These are phyloP conservation scores for Deroplatys truncata DNA, from an alignment of 2,888 invertebrate species.

Conservation along the genomic window DNA sequence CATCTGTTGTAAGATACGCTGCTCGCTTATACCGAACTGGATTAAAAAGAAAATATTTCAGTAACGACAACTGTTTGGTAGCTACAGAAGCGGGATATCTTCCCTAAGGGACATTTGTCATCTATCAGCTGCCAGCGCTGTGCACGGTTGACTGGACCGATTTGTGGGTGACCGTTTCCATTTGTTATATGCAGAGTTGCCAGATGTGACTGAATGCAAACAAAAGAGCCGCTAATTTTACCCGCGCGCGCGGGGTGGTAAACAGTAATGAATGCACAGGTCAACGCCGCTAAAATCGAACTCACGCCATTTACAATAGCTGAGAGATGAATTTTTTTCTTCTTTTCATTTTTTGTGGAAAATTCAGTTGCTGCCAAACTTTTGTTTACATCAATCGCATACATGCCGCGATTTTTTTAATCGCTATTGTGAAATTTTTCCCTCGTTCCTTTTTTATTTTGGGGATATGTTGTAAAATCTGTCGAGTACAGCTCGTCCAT, in stretches of 20 bases:
- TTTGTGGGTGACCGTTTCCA: background rate
- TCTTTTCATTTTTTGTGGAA: background rate
- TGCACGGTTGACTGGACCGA: background rate
- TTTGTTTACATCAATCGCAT: background rate
- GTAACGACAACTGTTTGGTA: background rate
- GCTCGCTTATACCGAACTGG: background rate
- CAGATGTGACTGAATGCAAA: background rate
- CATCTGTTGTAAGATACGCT: background rate
- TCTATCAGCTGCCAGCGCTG: background rate
- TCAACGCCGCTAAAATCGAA: background rate
- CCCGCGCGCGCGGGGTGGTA: background rate
- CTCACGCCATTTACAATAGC: background rate
- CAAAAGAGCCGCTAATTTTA: background rate
- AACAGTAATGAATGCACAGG: background rate
- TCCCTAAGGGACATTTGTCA: background rate
- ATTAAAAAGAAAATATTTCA: background rate
- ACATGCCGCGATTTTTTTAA: background rate
- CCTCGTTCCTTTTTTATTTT: background rate
- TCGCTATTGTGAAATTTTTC: background rate
- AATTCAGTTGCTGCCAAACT: background rate
- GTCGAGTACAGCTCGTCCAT: background rate
- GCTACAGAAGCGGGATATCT: background rate
- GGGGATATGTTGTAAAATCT: background rate
- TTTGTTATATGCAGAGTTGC: background rate
- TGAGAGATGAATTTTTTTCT: background rate